Percentiles rank a stretch among this genome's conserved stretches.
phyloP scores from a whole-genome alignment of 1,140 invertebrate genomes.

The Drosophila ironensis region DNA sequence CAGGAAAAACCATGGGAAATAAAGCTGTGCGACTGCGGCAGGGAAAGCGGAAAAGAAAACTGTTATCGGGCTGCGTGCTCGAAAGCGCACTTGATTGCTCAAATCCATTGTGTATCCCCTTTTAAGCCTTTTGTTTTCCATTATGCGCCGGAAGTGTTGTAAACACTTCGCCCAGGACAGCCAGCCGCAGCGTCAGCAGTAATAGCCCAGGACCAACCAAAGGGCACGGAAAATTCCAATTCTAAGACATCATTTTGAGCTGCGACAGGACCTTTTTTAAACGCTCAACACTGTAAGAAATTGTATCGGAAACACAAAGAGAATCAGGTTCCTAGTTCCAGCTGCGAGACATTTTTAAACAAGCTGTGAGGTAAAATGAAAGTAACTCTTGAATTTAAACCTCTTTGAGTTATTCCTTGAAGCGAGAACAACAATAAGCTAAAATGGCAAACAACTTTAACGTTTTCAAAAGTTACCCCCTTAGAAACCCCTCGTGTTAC shows the following conservation, averaged over 20 bases:
- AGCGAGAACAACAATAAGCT: too few relatives aligned
- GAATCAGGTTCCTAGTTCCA: too few relatives aligned
- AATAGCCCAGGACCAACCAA: slow-evolving; percentile 27
- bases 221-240: slow-evolving; percentile 30
- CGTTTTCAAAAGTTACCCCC: too few relatives aligned
- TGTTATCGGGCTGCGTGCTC: slow-evolving; percentile 64
- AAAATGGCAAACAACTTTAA: too few relatives aligned
- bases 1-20: slow-evolving; percentile 8
- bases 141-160: slow-evolving; percentile 78
- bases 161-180: slow-evolving; percentile 59
- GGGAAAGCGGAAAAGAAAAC: slow-evolving; percentile 32
- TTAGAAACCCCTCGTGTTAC: too few relatives aligned
- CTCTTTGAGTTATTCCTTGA: too few relatives aligned
- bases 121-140: slow-evolving; percentile 80
- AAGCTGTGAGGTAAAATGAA: too few relatives aligned
- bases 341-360: too few relatives aligned
- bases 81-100: slow-evolving; percentile 77
- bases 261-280: slow-evolving; percentile 11
- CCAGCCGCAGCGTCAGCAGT: slow-evolving; percentile 25
- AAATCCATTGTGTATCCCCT: slow-evolving; percentile 78
- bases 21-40: not conserved
- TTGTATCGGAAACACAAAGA: too few relatives aligned
- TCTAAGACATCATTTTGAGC: slow-evolving; percentile 40
- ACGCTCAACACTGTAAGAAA: slow-evolving; percentile 1
- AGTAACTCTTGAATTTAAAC: too few relatives aligned